A percentile compares a stretch with the other conserved stretches of the same genome.
These are phyloP conservation scores for Lasioglossum figueresi DNA, from an alignment of 2,888 invertebrate species.

Conservation along the genomic window DNA sequence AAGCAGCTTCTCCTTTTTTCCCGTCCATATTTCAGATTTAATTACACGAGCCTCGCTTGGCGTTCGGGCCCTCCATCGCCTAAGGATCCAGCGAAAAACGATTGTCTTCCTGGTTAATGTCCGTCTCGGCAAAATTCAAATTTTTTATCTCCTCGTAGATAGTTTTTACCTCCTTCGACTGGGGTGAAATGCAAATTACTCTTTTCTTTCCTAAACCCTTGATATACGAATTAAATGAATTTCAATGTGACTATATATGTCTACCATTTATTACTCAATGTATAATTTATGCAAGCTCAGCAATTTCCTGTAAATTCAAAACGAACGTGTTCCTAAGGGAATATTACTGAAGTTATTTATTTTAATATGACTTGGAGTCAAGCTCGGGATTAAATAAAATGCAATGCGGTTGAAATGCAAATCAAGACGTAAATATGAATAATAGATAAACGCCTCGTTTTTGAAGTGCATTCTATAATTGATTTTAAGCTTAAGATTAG, in stretches of 20 bases:
- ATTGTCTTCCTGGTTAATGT: not conserved
- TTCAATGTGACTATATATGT: not conserved
- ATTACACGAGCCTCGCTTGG: constrained; percentile 13
- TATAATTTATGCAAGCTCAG: not conserved
- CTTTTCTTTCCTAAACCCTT: not conserved
- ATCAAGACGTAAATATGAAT: not conserved
- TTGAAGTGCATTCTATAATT: not conserved
- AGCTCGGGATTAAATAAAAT: no score
- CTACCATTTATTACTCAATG: not conserved
- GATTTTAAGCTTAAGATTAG: not conserved
- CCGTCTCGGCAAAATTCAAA: not conserved
- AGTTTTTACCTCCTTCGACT: not conserved
- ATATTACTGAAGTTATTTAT: no score
- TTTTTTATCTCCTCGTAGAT: not conserved
- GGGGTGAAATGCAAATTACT: not conserved
- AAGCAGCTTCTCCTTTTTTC: not conserved
- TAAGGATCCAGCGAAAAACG: not conserved
- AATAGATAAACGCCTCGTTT: not conserved
- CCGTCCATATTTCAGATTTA: constrained; percentile 20
- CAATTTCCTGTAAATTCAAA: not conserved
- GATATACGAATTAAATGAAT: not conserved
- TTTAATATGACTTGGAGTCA: no score
- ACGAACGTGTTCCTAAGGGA: no score
- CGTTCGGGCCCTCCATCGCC: not conserved
- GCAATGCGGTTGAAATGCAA: not conserved